phyloP scores from a whole-genome alignment of 2,797 vertebrate species.

The Neostethus bicornis region DNA sequence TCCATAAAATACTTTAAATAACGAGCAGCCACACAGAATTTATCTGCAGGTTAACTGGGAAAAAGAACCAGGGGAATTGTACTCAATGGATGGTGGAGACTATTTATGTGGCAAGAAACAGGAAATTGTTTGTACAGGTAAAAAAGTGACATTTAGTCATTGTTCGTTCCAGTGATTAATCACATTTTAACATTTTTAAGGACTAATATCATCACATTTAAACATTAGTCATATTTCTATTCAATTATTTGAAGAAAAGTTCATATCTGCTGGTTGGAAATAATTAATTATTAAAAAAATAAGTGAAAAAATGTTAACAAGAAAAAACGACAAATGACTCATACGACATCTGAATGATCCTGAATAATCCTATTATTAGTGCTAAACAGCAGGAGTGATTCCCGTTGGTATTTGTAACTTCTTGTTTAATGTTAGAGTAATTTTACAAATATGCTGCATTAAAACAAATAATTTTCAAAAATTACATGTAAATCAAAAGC shows the following conservation, averaged over 20 bases:
- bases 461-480: no score
- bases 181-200: not conserved
- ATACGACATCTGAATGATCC: no score
- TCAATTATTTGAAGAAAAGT: constrained; percentile 4
- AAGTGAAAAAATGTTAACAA: constrained; percentile 9
- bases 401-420: no score
- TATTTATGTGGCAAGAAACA: constrained; percentile 9
- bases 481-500: no score
- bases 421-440: no score
- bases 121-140: constrained; percentile 8
- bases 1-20: constrained; percentile 10
- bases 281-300: constrained; percentile 1
- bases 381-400: no score
- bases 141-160: not conserved
- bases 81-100: constrained; percentile 11
- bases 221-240: not conserved
- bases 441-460: no score
- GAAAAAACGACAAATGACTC: no score
- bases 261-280: constrained; percentile 4
- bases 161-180: constrained; percentile 13
- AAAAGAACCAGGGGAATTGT: not conserved
- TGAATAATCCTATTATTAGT: no score
- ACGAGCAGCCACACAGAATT: not conserved
- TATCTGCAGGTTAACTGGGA: constrained; percentile 2
- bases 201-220: constrained; percentile 3